phyloP scores from a whole-genome alignment of 2,888 invertebrate species.

The Ophion costatus region DNA sequence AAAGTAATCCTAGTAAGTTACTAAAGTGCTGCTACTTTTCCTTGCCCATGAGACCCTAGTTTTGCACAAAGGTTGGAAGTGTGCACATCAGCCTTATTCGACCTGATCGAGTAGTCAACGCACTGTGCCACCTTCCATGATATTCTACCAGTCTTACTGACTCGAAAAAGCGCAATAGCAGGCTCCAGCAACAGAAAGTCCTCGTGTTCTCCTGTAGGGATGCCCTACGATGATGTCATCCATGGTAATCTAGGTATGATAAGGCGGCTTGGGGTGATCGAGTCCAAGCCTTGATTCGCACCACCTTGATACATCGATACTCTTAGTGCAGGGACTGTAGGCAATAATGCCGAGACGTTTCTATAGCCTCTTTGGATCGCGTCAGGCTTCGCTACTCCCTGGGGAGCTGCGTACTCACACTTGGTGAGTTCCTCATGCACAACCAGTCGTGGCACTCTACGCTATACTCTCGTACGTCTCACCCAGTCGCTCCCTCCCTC shows the following conservation, averaged over 20 bases:
- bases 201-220: too few species aligned
- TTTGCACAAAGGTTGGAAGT: neutral
- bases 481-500: conserved; percentile 4
- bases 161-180: neutral
- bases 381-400: conserved; percentile 40
- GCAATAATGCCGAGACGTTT: conserved; percentile 1
- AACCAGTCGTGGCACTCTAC: conserved; percentile 17
- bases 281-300: neutral
- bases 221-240: neutral
- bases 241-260: neutral
- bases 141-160: neutral
- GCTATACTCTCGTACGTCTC: conserved; percentile 14
- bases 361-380: conserved; percentile 17
- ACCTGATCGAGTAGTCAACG: neutral
- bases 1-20: too few species aligned
- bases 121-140: neutral
- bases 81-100: too few species aligned
- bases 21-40: neutral
- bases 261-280: conserved; percentile 1
- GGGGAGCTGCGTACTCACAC: conserved; percentile 38
- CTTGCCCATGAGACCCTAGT: neutral
- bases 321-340: neutral
- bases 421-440: conserved; percentile 17
- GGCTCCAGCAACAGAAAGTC: too few species aligned
- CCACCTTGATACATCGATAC: neutral